Evolutionary conservation across 2,113 vertebrate genomes (phyloP), one percentile per base, ranked within the genome.

Genomic region (Corythornis madagascariensis): DNA sequence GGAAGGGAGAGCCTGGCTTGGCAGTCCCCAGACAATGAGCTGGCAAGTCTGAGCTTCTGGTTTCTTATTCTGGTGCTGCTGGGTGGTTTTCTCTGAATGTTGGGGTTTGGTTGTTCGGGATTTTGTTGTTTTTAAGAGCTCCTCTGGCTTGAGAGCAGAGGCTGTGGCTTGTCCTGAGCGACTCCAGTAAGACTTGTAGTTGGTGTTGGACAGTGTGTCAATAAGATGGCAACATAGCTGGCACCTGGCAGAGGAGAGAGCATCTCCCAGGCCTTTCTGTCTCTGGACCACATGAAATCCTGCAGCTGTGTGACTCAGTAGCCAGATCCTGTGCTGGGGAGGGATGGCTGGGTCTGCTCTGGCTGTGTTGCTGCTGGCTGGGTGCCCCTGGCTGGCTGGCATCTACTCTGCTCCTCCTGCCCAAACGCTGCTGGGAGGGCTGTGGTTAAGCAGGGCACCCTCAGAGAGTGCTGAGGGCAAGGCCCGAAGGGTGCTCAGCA

Each of bases 401-500:
- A 48, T 59, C 35, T 0, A 1, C 42, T 35, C 56, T 19, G 47
- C 71, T 35, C 29, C 31, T 48, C 42, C 43, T 26, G 53, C 52
- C 59, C 52, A 3, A 4, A 6, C 1, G 7, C 33, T 42, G 52
- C 4, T 1, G 2, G 48, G 29, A 69, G 48, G 86, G 40, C 57
- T 19, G n/a, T 1, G 35, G 26, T 55, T 11, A 40, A 35, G 18
- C 65, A 13, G 47, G 33, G 33, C 16, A 1, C 7, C 65, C 29
- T 25, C 2, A 1, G 69, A 13, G 55, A 21, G 56, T 14, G 55
- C 11, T 2, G 40, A 72, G n/a, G 18, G 35, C 42, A 43, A 9
- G 13, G 28, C 45, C n/a, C 1, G 3, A 12, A 59, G 13, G 20
- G 25, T 13, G 4, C 42, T 5, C 5, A 0, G 6, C 4, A 9